phyloP scores from a whole-genome alignment of 2,888 invertebrate genomes.

The Oligia latruncula region DNA sequence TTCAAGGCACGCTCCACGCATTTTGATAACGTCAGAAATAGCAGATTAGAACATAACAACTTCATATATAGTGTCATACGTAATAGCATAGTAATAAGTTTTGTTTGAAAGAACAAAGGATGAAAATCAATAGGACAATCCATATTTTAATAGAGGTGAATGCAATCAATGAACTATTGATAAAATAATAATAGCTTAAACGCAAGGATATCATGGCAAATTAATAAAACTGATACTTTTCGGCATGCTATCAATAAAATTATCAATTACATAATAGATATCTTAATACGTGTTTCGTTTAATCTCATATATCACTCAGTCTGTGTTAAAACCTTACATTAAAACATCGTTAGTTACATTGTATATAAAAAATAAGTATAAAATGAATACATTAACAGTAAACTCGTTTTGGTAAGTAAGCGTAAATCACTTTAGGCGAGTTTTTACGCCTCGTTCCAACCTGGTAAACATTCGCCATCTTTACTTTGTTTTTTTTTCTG shows the following conservation, averaged over 20 bases:
- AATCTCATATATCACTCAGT: constrained; percentile 37
- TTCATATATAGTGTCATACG: constrained; percentile 12
- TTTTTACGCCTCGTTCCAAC: constrained; percentile 58
- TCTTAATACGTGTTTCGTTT: constrained; percentile 8
- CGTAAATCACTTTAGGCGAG: constrained; percentile 45
- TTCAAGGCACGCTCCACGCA: constrained; percentile 34
- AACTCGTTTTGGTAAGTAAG: constrained; percentile 53
- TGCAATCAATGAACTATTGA: constrained; percentile 4
- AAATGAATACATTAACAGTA: constrained; percentile 40
- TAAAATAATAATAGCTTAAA: constrained; percentile 13
- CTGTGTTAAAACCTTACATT: constrained; percentile 25
- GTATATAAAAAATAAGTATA: constrained; percentile 6
- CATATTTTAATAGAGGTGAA: constrained; percentile 17
- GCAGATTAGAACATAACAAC: constrained; percentile 30
- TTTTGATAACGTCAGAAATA: constrained; percentile 43
- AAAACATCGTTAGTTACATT: constrained; percentile 31
- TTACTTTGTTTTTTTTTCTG: constrained; percentile 37
- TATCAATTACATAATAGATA: constrained; percentile 17
- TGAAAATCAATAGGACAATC: constrained; percentile 29
- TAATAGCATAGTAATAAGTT: constrained; percentile 9
- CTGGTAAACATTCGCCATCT: constrained; percentile 51
- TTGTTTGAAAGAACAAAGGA: constrained; percentile 36
- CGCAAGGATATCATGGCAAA: background rate
- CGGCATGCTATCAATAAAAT: constrained; percentile 8
- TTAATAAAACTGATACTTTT: constrained; percentile 15